Base-by-base conservation (phyloP, 2,888 invertebrate genomes). In the Andrena hattorfiana region DNA sequence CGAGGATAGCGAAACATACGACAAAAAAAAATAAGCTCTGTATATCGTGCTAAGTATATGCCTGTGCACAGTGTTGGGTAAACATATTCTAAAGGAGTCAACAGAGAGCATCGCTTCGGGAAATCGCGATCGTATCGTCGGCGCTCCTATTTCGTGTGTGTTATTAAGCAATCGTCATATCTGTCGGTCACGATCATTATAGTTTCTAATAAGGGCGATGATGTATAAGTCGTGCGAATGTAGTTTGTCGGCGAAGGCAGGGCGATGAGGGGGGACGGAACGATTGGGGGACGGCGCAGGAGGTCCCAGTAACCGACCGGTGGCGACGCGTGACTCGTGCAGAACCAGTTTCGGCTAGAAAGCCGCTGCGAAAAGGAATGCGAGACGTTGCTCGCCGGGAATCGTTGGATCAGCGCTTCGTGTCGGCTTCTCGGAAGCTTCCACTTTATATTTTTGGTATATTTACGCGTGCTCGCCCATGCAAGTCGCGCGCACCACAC, bases 41-140 rank as follows among this genome's bases (percentile, higher is more conserved):
- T 75, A 73, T 68, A 68, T 83, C 78, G 70, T 72, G 67, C 59
- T 80, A 64, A 54, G 63, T 56, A 49, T 56, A 74, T 26, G 80
- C 80, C 69, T 79, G 75, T 80, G 79, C 83, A 83, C 79, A 66
- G 51, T 80, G 80, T 84, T 83, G 71, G 63, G 72, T 68, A 81
- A 81, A 81, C 48, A 71, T 81, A 74, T 81, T 84, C 79, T 71
- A 81, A 85, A 71, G 26, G 16, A 35, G 51, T 16, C 5, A 56
- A 35, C 8, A n/a, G 51, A 8, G 67, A 26, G 10, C 60, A 48
- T 28, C 48, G 66, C 79, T 82, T 69, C 56, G 62, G 48, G 66
- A 62, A 67, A 72, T 48, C 68, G 68, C 71, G 30, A 63, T 35
- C 69, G 63, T 10, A 74, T 75, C 69, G 75, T 51, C 68, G 42